Conservation (phyloP, 2,113 vertebrate genomes). For the Scalopus aquaticus region DNA sequence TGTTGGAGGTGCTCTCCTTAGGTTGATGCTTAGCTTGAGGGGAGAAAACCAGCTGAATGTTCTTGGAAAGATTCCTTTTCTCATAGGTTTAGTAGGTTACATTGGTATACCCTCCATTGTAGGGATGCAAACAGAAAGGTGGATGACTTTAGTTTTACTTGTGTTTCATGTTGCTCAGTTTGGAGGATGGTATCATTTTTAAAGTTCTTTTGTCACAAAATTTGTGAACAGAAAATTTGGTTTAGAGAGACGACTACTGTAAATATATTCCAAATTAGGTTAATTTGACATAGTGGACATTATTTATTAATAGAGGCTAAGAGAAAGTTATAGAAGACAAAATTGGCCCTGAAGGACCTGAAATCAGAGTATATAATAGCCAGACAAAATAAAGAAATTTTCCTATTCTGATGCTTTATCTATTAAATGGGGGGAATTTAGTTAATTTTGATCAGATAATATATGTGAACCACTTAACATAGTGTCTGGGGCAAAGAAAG, state of each 20-base stretch:
- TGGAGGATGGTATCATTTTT: neutral
- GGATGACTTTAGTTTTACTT: neutral
- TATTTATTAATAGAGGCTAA: neutral
- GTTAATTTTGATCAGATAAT: neutral
- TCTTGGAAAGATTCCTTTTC: neutral
- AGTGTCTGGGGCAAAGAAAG: neutral
- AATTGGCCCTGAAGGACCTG: neutral
- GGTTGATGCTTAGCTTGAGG: neutral
- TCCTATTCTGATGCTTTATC: neutral
- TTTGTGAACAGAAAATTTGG: neutral
- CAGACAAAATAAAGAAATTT: neutral
- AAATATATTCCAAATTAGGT: neutral
- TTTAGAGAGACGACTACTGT: neutral
- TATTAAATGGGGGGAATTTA: neutral
- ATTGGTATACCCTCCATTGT: no score
- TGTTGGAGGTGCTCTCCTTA: neutral
- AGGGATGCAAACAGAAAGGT: neutral
- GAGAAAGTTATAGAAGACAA: neutral
- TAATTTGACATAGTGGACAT: neutral
- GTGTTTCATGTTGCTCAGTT: neutral
- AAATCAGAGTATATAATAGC: neutral
- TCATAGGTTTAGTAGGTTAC: neutral
- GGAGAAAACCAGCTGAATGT: neutral
- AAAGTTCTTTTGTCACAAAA: conserved; percentile 6
- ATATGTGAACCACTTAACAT: neutral